These are phyloP conservation scores for Rapana venosa DNA, from an alignment of 2,888 invertebrate genomes.

Conservation along the genomic window DNA sequence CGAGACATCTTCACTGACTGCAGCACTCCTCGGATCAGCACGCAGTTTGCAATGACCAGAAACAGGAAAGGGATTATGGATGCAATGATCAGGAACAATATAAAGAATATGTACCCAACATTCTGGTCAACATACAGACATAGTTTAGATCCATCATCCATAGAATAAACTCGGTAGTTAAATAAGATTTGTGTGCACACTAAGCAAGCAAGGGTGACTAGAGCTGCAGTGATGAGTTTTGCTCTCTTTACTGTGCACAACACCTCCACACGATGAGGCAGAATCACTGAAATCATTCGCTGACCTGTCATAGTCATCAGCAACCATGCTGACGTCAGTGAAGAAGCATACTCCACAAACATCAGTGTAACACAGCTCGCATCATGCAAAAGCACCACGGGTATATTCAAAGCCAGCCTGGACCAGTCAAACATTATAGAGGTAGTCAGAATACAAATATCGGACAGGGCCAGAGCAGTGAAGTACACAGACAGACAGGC, in stretches of 20 bases:
- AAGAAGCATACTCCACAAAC: neutral
- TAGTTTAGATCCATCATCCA: neutral
- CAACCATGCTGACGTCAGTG: neutral
- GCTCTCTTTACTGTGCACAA: neutral
- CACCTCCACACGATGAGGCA: neutral
- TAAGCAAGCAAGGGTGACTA: neutral
- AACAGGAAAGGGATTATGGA: neutral
- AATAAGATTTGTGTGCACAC: neutral
- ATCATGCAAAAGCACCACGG: neutral
- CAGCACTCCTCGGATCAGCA: neutral
- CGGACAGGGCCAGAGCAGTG: neutral
- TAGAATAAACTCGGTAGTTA: neutral
- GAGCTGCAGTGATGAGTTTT: neutral
- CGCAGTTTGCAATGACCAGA: neutral
- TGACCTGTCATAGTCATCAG: neutral
- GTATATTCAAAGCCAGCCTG: neutral
- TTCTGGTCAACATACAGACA: neutral
- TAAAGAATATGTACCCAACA: neutral
- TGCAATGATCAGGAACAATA: neutral
- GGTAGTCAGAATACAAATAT: neutral
- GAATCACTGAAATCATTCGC: neutral
- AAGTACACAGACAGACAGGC: slow-evolving; percentile 1
- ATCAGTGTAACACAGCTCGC: neutral
- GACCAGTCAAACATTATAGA: neutral
- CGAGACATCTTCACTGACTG: neutral